Evolutionary conservation across 1,140 invertebrate species (phyloP).

Genomic region (Brachionus paranguensis): DNA sequence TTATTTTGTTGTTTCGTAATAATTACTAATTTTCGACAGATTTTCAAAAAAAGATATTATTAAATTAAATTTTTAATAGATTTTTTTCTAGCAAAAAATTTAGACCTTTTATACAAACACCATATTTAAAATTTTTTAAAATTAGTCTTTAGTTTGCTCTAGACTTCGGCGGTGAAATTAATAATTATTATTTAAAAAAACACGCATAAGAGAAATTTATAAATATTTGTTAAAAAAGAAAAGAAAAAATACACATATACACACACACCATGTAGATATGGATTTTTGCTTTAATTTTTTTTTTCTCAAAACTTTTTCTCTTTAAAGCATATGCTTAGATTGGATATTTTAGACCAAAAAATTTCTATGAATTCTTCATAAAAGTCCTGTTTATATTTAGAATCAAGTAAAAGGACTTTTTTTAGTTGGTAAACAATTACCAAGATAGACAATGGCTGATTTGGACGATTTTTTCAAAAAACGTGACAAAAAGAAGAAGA

Average conservation of each 20-base stretch:
- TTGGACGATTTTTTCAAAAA: constrained; percentile 41
- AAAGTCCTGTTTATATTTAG: background rate
- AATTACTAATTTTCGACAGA: background rate
- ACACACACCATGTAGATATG: background rate
- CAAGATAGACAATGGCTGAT: constrained; percentile 7
- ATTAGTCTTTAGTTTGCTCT: background rate
- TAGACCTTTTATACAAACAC: background rate
- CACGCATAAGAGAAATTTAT: background rate
- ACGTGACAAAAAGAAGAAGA: constrained; percentile 37
- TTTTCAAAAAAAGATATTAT: background rate
- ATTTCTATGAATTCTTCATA: background rate
- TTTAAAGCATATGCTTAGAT: background rate
- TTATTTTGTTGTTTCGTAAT: background rate
- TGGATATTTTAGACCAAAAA: background rate
- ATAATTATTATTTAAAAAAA: background rate
- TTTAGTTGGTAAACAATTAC: background rate
- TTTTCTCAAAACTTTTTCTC: background rate
- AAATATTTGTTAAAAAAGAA: background rate
- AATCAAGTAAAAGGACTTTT: background rate
- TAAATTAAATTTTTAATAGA: background rate
- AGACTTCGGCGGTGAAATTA: background rate
- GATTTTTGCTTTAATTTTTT: background rate
- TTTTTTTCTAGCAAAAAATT: background rate
- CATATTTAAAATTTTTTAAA: background rate
- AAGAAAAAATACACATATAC: background rate